Conservation (phyloP, 2,888 invertebrate species). For the Leucoma salicis region DNA sequence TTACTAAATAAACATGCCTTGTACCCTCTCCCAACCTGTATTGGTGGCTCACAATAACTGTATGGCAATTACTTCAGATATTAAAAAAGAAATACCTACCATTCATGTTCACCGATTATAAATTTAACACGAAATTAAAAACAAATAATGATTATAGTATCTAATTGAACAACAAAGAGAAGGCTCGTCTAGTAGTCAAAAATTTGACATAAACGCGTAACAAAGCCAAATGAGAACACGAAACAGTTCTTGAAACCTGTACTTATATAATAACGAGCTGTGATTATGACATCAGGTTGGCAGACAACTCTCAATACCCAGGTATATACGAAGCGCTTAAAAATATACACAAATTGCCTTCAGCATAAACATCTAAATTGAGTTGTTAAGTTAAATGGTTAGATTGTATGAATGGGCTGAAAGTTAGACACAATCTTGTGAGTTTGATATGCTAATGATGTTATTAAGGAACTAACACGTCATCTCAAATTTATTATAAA, state of each 20-base stretch:
- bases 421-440: slow-evolving; percentile 16
- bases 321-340: slow-evolving; percentile 23
- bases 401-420: slow-evolving; percentile 25
- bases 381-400: slow-evolving; percentile 31
- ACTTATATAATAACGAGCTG: slow-evolving; percentile 48
- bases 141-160: no score
- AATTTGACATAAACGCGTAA: slow-evolving; percentile 49
- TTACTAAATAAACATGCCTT: no score
- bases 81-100: no score
- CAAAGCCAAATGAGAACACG: slow-evolving; percentile 52
- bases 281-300: slow-evolving; percentile 52
- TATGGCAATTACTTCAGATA: no score
- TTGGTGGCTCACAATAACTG: no score
- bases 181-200: slow-evolving; percentile 30
- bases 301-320: slow-evolving; percentile 28
- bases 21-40: no score
- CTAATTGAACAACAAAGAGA: no score
- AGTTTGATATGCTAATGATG: slow-evolving; percentile 30
- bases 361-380: slow-evolving; percentile 32
- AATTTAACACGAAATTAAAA: no score
- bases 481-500: no score
- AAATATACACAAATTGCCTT: slow-evolving; percentile 35
- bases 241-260: slow-evolving; percentile 53
- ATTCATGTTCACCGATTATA: no score
- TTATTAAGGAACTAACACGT: no score